Percentiles rank a stretch among this genome's conserved stretches.
Conservation (phyloP, 2,113 vertebrate species). For the Triplophysa tibetana region DNA sequence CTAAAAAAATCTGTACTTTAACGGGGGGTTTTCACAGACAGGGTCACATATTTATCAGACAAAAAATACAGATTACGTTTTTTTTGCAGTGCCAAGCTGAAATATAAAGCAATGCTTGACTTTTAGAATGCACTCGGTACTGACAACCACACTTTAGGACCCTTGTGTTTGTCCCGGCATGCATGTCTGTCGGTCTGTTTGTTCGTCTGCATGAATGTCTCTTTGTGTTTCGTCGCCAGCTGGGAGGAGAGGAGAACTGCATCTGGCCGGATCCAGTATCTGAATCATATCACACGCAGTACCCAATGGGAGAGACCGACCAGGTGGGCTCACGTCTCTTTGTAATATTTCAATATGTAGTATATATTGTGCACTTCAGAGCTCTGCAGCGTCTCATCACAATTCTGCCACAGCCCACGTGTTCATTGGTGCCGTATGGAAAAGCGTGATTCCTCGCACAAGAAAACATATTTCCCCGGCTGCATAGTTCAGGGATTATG, state of each 20-base stretch:
- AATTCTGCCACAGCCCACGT: too few relatives aligned
- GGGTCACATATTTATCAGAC: not conserved
- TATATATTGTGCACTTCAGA: not conserved
- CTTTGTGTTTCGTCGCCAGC: constrained; percentile 69
- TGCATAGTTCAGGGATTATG: too few relatives aligned
- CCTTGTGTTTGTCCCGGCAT: constrained; percentile 9
- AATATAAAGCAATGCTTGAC: not conserved
- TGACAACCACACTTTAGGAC: not conserved
- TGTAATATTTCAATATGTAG: not conserved
- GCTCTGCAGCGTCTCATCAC: too few relatives aligned
- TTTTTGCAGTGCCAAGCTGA: not conserved
- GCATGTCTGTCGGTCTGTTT: constrained; percentile 13
- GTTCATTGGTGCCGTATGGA: too few relatives aligned
- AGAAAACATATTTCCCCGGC: too few relatives aligned
- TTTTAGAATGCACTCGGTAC: not conserved
- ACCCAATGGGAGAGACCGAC: constrained; percentile 98
- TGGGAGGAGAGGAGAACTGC: constrained; percentile 98
- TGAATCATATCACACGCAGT: constrained; percentile 97
- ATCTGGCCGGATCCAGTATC: constrained; percentile 95
- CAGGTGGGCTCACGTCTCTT: constrained; percentile 73
- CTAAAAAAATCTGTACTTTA: too few relatives aligned
- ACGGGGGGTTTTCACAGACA: too few relatives aligned
- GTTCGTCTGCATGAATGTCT: constrained; percentile 40
- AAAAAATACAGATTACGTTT: too few relatives aligned
- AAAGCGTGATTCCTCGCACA: too few relatives aligned